A percentile compares a stretch with the other conserved stretches of the same genome.
These are phyloP conservation scores for Elachura formosa DNA, from an alignment of 2,113 vertebrate genomes.

Conservation along the genomic window DNA sequence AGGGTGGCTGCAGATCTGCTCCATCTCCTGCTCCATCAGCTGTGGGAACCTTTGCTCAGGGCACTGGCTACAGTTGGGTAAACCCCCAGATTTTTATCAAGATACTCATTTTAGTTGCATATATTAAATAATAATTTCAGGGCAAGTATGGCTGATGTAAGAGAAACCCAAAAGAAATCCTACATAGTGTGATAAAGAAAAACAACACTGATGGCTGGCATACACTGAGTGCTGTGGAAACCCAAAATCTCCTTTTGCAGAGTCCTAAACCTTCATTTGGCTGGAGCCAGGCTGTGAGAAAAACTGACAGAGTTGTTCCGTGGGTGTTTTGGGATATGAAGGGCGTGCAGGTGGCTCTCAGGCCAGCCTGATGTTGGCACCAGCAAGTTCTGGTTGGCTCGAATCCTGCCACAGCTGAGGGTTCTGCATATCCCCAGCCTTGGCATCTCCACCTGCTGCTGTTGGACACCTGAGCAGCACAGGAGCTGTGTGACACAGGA, in stretches of 20 bases:
- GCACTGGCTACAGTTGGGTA: not conserved
- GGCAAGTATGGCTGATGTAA: not conserved
- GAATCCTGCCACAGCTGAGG: not conserved
- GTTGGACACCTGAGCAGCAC: not conserved
- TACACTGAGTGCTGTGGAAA: not conserved
- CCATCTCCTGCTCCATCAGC: not conserved
- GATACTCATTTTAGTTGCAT: not conserved
- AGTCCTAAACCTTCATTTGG: not conserved
- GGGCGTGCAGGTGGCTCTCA: not conserved
- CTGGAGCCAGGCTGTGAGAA: not conserved
- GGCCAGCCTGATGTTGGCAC: not conserved
- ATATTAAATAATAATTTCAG: not conserved
- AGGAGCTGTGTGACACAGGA: not conserved
- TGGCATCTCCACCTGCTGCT: not conserved
- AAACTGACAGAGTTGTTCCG: not conserved
- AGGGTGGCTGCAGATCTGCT: not conserved
- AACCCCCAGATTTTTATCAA: not conserved
- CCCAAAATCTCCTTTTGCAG: not conserved
- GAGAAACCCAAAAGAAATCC: not conserved
- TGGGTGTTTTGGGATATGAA: fast-evolving
- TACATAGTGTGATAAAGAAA: not conserved
- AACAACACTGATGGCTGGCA: not conserved
- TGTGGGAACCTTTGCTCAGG: not conserved
- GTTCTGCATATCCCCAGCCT: not conserved
- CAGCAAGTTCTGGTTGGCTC: not conserved